Evolutionary conservation across 1,140 invertebrate species (phyloP).

Genomic region (Cepaea nemoralis): DNA sequence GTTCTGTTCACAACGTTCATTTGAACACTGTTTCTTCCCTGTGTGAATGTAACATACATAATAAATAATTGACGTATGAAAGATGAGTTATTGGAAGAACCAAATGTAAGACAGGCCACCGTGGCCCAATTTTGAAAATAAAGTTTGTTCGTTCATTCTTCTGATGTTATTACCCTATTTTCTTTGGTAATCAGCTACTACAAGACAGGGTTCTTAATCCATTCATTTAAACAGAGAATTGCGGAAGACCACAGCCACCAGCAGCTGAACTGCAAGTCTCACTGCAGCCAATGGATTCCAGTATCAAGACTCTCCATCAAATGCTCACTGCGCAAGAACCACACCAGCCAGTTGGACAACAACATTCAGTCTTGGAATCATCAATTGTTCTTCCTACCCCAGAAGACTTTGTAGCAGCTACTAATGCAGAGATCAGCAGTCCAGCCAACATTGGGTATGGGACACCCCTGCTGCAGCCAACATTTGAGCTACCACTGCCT

Average conservation of each 20-base stretch:
- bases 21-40: too few relatives aligned
- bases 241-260: not conserved
- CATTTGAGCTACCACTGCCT: constrained; percentile 46
- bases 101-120: too few relatives aligned
- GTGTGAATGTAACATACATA: too few relatives aligned
- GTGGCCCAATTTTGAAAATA: too few relatives aligned
- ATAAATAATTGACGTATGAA: too few relatives aligned
- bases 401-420: not conserved
- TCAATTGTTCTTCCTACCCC: not conserved
- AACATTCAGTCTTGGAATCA: not conserved
- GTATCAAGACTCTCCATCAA: not conserved
- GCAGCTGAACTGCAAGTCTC: not conserved
- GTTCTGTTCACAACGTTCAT: too few relatives aligned
- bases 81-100: too few relatives aligned
- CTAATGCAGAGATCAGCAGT: not conserved
- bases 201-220: too few relatives aligned
- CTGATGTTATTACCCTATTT: too few relatives aligned
- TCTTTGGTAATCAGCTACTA: too few relatives aligned
- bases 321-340: too few relatives aligned
- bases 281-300: not conserved
- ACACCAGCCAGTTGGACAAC: not conserved
- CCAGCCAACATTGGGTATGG: not conserved
- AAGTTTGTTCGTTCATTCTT: too few relatives aligned
- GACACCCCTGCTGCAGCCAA: not conserved
- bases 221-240: not conserved